Evolutionary conservation across 2,113 vertebrate genomes (phyloP).

Genomic region (Typhlomys cinereus): DNA sequence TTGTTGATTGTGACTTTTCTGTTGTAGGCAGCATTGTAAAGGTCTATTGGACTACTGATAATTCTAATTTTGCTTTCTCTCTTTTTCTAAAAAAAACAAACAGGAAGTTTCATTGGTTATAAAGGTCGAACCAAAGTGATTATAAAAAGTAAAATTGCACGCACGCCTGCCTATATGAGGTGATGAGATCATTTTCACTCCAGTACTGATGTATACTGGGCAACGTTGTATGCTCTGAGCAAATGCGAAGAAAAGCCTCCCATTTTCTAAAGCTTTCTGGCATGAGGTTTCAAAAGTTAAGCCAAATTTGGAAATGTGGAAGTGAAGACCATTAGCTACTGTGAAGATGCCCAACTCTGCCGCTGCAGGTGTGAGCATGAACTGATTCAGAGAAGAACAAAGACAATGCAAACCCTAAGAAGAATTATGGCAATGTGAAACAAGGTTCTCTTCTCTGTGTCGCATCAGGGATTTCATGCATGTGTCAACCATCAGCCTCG

Average conservation of each 20-base stretch:
- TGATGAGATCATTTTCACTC: background rate
- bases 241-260: background rate
- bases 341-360: background rate
- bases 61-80: background rate
- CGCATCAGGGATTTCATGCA: background rate
- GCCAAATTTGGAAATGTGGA: slow-evolving; percentile 9
- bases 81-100: slow-evolving; percentile 1
- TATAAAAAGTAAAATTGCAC: background rate
- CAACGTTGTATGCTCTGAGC: background rate
- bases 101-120: background rate
- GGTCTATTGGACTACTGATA: background rate
- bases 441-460: background rate
- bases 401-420: background rate
- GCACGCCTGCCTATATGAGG: background rate
- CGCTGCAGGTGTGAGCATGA: background rate
- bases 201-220: background rate
- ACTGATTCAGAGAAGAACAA: background rate
- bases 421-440: background rate
- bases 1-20: background rate
- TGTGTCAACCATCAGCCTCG: background rate
- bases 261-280: background rate
- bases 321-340: background rate
- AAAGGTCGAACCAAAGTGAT: background rate
- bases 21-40: background rate
- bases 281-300: background rate